Evolutionary conservation across 2,113 vertebrate species (phyloP).

Genomic region (Pedionomus torquatus): DNA sequence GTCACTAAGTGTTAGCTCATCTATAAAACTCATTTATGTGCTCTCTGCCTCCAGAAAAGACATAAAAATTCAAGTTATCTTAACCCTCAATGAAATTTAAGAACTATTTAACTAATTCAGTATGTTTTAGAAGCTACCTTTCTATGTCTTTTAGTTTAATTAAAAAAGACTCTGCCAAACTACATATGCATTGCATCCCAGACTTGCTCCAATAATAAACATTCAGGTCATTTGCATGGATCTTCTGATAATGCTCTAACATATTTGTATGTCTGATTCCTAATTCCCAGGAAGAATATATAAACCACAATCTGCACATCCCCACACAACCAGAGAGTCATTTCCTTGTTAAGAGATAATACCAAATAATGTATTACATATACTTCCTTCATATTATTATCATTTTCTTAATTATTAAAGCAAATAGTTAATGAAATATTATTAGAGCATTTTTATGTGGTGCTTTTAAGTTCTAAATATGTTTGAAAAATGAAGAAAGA

Average conservation of each 20-base stretch:
- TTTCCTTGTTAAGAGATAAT: not conserved
- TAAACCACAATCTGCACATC: not conserved
- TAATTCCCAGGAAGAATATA: not conserved
- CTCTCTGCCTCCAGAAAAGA: not conserved
- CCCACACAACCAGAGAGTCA: not conserved
- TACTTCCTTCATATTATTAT: not conserved
- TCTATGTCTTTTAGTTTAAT: not conserved
- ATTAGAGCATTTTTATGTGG: not conserved
- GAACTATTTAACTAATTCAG: not conserved
- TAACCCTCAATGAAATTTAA: not conserved
- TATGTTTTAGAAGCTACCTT: not conserved
- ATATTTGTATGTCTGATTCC: not conserved
- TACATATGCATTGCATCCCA: not conserved
- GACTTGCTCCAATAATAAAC: not conserved
- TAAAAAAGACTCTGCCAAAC: not conserved
- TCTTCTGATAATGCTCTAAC: not conserved
- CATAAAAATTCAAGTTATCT: not conserved
- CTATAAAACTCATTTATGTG: not conserved
- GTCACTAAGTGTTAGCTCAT: not conserved
- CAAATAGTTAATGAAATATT: not conserved
- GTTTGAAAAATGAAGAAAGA: not conserved
- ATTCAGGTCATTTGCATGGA: not conserved
- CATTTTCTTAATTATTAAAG: not conserved
- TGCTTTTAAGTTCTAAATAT: not conserved
- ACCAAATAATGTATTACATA: not conserved